Evolutionary conservation across 2,797 vertebrate species (phyloP).

Genomic region (Sarcoramphus papa): DNA sequence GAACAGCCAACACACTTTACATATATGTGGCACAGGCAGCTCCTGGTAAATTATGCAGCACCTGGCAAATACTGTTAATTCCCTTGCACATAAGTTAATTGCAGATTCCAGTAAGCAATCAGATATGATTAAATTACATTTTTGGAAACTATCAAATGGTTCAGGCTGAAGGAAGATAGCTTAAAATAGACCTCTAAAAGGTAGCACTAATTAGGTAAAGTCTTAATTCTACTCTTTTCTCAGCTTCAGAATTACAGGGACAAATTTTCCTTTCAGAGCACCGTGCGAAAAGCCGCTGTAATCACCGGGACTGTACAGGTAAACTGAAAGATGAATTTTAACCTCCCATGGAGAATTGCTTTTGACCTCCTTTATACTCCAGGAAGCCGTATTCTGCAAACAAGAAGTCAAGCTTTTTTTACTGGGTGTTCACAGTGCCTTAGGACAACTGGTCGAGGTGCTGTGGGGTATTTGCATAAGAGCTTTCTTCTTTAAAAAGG

Average conservation of each 20-base stretch:
- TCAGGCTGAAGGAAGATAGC: slow-evolving; percentile 9
- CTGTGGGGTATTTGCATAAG: neutral
- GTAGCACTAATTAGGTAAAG: neutral
- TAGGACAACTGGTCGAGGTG: neutral
- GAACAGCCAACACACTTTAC: neutral
- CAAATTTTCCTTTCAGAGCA: neutral
- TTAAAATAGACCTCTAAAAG: slow-evolving; percentile 37
- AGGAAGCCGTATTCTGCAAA: neutral
- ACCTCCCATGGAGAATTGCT: neutral
- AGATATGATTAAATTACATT: slow-evolving; percentile 35
- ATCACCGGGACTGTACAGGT: neutral
- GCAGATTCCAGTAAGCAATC: slow-evolving; percentile 37
- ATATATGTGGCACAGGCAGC: neutral
- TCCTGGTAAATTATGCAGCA: neutral
- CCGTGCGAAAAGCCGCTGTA: neutral
- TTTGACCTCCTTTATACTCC: neutral
- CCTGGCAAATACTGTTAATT: slow-evolving; percentile 18
- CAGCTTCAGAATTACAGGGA: neutral
- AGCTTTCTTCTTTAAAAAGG: neutral
- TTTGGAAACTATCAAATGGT: slow-evolving; percentile 28
- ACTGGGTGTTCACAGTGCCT: neutral
- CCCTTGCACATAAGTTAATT: slow-evolving; percentile 17
- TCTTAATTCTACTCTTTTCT: neutral
- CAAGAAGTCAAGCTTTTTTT: neutral
- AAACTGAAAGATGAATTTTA: neutral